These are phyloP conservation scores for Phylloscopus whistleri DNA, from an alignment of 2,113 vertebrate genomes.

Conservation along the genomic window DNA sequence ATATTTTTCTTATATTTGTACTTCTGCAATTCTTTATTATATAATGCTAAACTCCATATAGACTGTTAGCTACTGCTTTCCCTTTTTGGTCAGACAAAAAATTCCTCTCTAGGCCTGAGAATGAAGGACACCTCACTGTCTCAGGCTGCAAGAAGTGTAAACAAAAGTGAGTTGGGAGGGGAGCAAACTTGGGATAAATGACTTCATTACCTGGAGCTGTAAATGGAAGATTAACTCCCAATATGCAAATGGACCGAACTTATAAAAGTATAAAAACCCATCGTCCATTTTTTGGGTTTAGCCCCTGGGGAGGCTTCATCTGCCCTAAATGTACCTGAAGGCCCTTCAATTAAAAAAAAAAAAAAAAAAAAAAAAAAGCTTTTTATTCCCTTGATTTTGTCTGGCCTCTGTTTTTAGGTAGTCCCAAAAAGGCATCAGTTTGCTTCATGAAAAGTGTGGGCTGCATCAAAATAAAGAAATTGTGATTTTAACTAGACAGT, in stretches of 20 bases:
- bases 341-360: too few species aligned
- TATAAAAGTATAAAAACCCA: too few species aligned
- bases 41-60: not conserved
- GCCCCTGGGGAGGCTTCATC: too few species aligned
- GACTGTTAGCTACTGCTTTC: not conserved
- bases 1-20: not conserved
- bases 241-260: too few species aligned
- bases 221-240: not conserved
- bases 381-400: too few species aligned
- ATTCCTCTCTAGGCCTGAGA: not conserved
- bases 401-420: too few species aligned
- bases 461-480: not conserved
- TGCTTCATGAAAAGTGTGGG: not conserved
- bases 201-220: not conserved
- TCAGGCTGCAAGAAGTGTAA: not conserved
- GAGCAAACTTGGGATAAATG: not conserved
- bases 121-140: not conserved
- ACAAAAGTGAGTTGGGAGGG: not conserved
- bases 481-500: not conserved
- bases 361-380: too few species aligned
- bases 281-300: too few species aligned
- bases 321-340: too few species aligned
- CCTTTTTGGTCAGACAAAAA: not conserved
- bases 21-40: not conserved
- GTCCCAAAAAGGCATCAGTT: not conserved